phyloP scores from a whole-genome alignment of 2,113 vertebrate genomes.

The Pachyramphus minor region DNA sequence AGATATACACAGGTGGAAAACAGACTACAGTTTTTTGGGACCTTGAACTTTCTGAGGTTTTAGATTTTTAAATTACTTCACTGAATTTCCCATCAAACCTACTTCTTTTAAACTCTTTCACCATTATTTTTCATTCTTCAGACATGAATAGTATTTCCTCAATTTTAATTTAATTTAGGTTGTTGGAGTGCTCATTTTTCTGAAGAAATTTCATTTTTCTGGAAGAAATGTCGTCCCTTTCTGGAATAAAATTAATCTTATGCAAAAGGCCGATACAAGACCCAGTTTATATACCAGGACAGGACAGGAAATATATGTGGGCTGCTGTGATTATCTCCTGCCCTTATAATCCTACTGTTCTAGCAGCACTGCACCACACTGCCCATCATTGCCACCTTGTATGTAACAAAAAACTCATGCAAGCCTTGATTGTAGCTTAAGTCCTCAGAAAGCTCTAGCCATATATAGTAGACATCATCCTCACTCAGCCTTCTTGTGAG shows the following conservation, averaged over 20 bases:
- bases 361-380: neutral
- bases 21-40: neutral
- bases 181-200: neutral
- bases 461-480: neutral
- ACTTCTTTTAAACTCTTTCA: neutral
- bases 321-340: neutral
- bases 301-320: neutral
- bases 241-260: neutral
- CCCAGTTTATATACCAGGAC: neutral
- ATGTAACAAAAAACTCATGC: neutral
- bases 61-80: neutral
- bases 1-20: neutral
- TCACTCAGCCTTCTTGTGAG: accelerated
- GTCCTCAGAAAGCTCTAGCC: neutral
- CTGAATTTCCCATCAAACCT: neutral
- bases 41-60: neutral
- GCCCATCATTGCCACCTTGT: neutral
- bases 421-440: neutral
- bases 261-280: neutral
- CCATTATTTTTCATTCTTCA: conserved; percentile 1
- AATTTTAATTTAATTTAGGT: neutral
- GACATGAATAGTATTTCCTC: neutral
- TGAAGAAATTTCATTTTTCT: too few relatives aligned
- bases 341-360: neutral
- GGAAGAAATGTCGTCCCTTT: neutral